phyloP scores from a whole-genome alignment of 2,797 vertebrate genomes.

The Thamnophis elegans region DNA sequence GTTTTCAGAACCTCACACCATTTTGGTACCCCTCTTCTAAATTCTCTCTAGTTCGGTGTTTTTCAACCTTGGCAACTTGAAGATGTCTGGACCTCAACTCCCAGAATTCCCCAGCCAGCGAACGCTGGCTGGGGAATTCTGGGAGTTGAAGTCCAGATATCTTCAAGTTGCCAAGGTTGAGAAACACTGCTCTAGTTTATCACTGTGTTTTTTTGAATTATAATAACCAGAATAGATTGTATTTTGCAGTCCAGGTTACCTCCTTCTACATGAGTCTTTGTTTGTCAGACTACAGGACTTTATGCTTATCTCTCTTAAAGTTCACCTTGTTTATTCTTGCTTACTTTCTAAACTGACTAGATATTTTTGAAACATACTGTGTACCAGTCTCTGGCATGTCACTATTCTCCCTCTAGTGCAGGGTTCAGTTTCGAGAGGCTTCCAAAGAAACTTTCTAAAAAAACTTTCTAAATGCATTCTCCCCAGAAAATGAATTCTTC shows the following conservation, averaged over 20 bases:
- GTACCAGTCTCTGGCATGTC: background rate
- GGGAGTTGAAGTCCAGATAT: too few relatives aligned
- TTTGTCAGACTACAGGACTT: background rate
- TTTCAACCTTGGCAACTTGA: too few relatives aligned
- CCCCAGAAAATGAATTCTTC: background rate
- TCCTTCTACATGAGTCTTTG: background rate
- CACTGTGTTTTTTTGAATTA: background rate
- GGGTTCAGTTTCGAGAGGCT: background rate
- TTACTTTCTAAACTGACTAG: background rate
- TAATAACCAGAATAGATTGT: background rate
- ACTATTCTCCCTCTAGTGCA: background rate
- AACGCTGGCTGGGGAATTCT: too few relatives aligned
- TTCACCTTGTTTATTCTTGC: background rate
- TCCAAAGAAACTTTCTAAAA: background rate
- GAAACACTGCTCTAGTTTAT: background rate
- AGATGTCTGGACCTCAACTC: too few relatives aligned
- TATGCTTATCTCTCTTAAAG: background rate
- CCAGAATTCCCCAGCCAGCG: too few relatives aligned
- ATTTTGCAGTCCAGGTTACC: background rate
- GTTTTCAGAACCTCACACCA: background rate
- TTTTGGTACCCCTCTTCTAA: background rate
- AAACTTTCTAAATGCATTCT: background rate
- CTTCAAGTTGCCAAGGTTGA: too few relatives aligned
- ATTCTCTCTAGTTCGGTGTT: background rate
- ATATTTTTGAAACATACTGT: background rate